phyloP scores from a whole-genome alignment of 2,797 vertebrate species.

The Myiotriccus ornatus region DNA sequence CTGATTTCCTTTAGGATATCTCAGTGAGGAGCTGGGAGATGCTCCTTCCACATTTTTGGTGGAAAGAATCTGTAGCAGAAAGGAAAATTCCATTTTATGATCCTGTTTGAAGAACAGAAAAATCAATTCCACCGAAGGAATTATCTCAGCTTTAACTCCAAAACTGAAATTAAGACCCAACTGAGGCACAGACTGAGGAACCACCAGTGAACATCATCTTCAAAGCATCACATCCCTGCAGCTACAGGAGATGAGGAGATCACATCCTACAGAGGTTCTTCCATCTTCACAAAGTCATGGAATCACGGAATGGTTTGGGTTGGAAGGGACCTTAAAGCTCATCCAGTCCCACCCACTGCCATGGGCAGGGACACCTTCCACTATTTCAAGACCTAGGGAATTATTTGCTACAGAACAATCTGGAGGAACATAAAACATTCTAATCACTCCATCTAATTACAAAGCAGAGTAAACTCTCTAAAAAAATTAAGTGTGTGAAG shows the following conservation, averaged over 20 bases:
- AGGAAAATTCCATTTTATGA: neutral
- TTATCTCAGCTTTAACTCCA: neutral
- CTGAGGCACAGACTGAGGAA: neutral
- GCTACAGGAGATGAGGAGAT: accelerated
- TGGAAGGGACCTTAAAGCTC: neutral
- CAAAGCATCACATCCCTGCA: neutral
- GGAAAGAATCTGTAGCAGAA: neutral
- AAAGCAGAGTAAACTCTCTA: neutral
- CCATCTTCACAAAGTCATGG: neutral
- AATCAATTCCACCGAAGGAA: neutral
- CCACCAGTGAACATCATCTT: accelerated
- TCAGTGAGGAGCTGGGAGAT: neutral
- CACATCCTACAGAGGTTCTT: neutral
- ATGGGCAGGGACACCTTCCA: neutral
- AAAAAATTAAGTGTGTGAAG: neutral
- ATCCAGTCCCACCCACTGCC: neutral
- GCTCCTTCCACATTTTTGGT: accelerated
- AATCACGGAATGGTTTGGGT: neutral
- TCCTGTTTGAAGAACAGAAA: neutral
- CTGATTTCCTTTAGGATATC: neutral
- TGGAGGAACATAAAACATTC: neutral
- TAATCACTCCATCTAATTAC: neutral
- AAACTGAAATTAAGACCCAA: neutral
- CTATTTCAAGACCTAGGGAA: neutral
- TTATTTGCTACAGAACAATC: neutral